These are phyloP conservation scores for Marisa cornuarietis DNA, from an alignment of 1,140 invertebrate genomes.

Conservation along the genomic window DNA sequence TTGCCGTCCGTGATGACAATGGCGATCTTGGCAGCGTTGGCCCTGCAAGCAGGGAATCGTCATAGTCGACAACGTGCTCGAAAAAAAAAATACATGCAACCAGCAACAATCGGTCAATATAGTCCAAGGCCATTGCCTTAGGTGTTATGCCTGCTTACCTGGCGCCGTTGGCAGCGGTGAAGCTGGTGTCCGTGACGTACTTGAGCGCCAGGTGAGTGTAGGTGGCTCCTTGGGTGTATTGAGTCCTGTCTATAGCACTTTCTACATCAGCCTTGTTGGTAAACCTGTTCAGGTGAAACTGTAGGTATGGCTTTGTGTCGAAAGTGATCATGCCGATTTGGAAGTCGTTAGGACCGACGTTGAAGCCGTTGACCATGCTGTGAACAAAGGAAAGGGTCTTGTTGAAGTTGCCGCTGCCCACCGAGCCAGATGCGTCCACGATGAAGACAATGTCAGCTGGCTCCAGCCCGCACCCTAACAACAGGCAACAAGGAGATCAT, in stretches of 20 bases:
- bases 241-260: slow-evolving; percentile 39
- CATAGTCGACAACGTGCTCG: no score
- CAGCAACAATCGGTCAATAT: no score
- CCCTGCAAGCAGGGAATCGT: background rate
- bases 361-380: slow-evolving; percentile 38
- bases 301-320: slow-evolving; percentile 41
- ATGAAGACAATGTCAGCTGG: slow-evolving; percentile 56
- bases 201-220: slow-evolving; percentile 52
- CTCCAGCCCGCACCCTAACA: slow-evolving; percentile 44
- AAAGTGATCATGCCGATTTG: slow-evolving; percentile 40
- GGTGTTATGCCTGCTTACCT: slow-evolving; percentile 7
- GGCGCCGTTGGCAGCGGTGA: slow-evolving; percentile 48
- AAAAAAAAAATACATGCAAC: no score
- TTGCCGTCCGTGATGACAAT: slow-evolving; percentile 48
- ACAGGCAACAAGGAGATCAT: slow-evolving; percentile 11
- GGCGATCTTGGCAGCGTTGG: slow-evolving; percentile 52
- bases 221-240: slow-evolving; percentile 46
- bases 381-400: slow-evolving; percentile 43
- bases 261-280: slow-evolving; percentile 38
- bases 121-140: no score
- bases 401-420: slow-evolving; percentile 46
- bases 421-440: slow-evolving; percentile 52
- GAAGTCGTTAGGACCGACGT: slow-evolving; percentile 31
- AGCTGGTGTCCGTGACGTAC: slow-evolving; percentile 46
- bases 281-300: slow-evolving; percentile 60